Base-by-base conservation (phyloP, 2,797 vertebrate genomes). In the Enteromius unitaeniatus region DNA sequence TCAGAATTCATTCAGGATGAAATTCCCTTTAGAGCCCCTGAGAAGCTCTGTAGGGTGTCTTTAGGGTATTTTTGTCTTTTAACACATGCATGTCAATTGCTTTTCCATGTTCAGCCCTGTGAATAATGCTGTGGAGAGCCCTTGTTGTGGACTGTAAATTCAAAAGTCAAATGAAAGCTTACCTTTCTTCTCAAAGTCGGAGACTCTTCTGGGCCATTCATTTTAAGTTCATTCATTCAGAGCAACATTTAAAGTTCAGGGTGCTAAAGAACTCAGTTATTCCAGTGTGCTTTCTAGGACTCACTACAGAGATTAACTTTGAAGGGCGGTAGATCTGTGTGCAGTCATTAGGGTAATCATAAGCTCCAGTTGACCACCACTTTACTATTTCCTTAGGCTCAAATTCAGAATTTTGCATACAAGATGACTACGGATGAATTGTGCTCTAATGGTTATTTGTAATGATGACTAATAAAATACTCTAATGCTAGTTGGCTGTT, bases 231-330 rank as follows among this genome's bases (percentile, higher is more conserved):
- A 11, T 53, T 40, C 21, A 79, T 69, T 68, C n/a, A 14, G 28
- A 79, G 10, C 21, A 15, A 14, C n/a, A 70, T 42, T 23, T 14
- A 14, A 70, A 47, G n/a, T 78, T 58, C 17, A 23, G 17, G 34
- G 17, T 45, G 40, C 9, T 10, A 45, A 45, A 62, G 76, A 78
- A 26, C 40, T 11, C 13, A 34, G 42, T n/a, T 67, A 67, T 68
- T 55, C 62, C 62, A 23, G 40, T 7, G 26, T 67, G 10, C 21
- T 15, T 55, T 68, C 13, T 17, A 19, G 26, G 28, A 53, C 45
- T 79, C 45, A 37, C 64, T 26, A 42, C 51, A 78, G 49, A 83
- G 82, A 83, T 83, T 83, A 83, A 49, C 75, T 37, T 13, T 31
- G 72, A 15, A n/a, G 34, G 34, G 31, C 3, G 31, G 34, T 10